Base-by-base conservation (phyloP, 2,797 vertebrate genomes). In the Mionectes olivaceus region DNA sequence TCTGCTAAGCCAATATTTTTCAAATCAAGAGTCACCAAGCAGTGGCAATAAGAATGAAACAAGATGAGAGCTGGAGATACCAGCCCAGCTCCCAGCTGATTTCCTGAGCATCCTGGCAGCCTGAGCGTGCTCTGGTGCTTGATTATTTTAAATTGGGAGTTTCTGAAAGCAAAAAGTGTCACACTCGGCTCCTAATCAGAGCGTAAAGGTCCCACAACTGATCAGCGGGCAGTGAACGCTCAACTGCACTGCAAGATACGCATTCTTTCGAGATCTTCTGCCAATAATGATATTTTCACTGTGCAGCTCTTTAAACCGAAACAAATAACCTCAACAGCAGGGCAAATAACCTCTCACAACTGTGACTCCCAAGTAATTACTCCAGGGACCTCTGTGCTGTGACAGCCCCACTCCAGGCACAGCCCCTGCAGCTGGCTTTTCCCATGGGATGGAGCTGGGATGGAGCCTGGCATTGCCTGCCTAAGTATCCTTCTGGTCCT, bases 101-200 rank as follows among this genome's bases (percentile, higher is more conserved):
- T 88, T 90, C 87, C 89, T 47, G 44, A 94, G 80, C 33, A 56
- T 84, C 67, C 83, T 94, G 87, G 80, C 94, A 94, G 87, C 37
- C 87, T 1, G 0, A 74, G 74, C 41, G 56, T 68, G 67, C 74
- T 90, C 59, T 44, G 70, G 70, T 19, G 56, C 85, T 82, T 84
- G 85, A 91, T 94, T 93, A 82, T 94, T 90, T 94, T 87, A 87
- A 94, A 95, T 69, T 57, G 77, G 49, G 87, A 94, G 44, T 84
- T 94, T 97, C 94, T 94, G 91, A 96, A 97, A 96, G 95, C 94
- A 96, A 91, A 59, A 95, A 86, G 43, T 84, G 71, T 55, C 73
- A 84, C 56, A 47, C 77, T 84, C 47, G 1, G 83, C 56, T 87
- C 91, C 83, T 87, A 89, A 95, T 89, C 83, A 84, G 91, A 90